Evolutionary conservation across 2,888 invertebrate species (phyloP).

Genomic region (Pseudanteris insignis): DNA sequence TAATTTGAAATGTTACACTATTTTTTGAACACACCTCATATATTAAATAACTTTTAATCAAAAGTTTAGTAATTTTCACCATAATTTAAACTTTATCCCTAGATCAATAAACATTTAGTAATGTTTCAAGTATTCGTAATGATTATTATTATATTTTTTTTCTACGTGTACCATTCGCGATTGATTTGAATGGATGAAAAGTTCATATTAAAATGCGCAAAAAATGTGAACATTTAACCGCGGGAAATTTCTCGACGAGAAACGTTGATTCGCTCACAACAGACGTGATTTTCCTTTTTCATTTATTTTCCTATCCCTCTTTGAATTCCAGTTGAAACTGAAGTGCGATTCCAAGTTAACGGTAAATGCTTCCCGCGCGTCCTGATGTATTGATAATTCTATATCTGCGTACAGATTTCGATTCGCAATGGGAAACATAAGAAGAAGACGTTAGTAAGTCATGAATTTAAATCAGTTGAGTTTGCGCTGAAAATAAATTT

Average conservation of each 20-base stretch:
- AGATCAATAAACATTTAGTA: too few species aligned
- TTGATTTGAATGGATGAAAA: too few species aligned
- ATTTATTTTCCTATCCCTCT: too few species aligned
- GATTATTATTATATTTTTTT: not conserved
- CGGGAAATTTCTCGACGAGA: slow-evolving; percentile 17
- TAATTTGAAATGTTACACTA: too few species aligned
- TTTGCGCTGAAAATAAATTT: slow-evolving; percentile 31
- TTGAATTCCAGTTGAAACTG: slow-evolving; percentile 26
- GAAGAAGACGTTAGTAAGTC: too few species aligned
- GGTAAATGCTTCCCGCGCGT: slow-evolving; percentile 36
- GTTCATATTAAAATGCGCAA: too few species aligned
- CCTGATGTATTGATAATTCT: slow-evolving; percentile 39
- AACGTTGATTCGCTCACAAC: slow-evolving; percentile 16
- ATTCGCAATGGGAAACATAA: slow-evolving; percentile 10
- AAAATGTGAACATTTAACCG: too few species aligned
- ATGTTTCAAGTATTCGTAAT: too few species aligned
- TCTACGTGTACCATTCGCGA: too few species aligned
- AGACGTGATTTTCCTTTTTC: slow-evolving; percentile 14
- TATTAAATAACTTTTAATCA: too few species aligned
- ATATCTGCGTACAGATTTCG: slow-evolving; percentile 19
- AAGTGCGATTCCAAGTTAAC: slow-evolving; percentile 36
- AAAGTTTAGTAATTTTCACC: not conserved
- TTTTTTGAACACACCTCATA: too few species aligned
- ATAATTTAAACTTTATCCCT: too few species aligned
- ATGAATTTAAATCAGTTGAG: slow-evolving; percentile 40